Evolutionary conservation across 2,797 vertebrate genomes (phyloP).

Genomic region (Allobates femoralis): DNA sequence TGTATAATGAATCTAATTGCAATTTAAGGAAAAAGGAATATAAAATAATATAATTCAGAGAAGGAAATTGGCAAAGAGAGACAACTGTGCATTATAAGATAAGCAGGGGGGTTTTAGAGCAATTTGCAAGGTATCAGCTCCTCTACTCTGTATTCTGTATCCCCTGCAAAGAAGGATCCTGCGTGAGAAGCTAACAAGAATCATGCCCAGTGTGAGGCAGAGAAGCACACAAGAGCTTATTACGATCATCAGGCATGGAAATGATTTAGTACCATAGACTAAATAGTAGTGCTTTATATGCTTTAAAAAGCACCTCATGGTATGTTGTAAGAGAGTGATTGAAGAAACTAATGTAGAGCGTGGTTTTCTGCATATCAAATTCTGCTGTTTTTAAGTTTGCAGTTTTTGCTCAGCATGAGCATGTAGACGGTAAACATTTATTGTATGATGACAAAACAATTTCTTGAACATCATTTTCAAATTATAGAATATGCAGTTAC

Average conservation of each 20-base stretch:
- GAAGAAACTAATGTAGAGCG: slow-evolving; percentile 6
- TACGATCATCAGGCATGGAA: slow-evolving; percentile 37
- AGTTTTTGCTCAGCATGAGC: background rate
- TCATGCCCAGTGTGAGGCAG: slow-evolving; percentile 35
- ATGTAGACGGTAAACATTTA: slow-evolving; percentile 20
- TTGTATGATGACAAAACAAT: slow-evolving; percentile 18
- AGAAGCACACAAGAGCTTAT: slow-evolving; percentile 15
- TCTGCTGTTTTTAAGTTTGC: slow-evolving; percentile 23
- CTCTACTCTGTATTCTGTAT: slow-evolving; percentile 4
- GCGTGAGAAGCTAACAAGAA: slow-evolving; percentile 52
- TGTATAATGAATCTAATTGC: background rate
- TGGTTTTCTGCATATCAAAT: background rate
- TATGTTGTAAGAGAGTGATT: slow-evolving; percentile 5
- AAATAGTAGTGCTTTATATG: background rate
- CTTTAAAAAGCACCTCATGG: background rate
- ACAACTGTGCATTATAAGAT: slow-evolving; percentile 53
- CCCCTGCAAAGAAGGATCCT: slow-evolving; percentile 48
- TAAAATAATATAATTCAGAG: background rate
- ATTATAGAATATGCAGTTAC: background rate
- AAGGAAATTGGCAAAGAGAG: slow-evolving; percentile 21
- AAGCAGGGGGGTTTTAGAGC: slow-evolving; percentile 26
- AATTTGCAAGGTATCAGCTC: slow-evolving; percentile 20
- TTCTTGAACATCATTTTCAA: background rate
- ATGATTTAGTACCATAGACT: slow-evolving; percentile 29
- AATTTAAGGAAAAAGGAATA: background rate